Percentiles rank a stretch among this genome's conserved stretches.
phyloP scores from a whole-genome alignment of 2,113 vertebrate species.

The Pheucticus melanocephalus region DNA sequence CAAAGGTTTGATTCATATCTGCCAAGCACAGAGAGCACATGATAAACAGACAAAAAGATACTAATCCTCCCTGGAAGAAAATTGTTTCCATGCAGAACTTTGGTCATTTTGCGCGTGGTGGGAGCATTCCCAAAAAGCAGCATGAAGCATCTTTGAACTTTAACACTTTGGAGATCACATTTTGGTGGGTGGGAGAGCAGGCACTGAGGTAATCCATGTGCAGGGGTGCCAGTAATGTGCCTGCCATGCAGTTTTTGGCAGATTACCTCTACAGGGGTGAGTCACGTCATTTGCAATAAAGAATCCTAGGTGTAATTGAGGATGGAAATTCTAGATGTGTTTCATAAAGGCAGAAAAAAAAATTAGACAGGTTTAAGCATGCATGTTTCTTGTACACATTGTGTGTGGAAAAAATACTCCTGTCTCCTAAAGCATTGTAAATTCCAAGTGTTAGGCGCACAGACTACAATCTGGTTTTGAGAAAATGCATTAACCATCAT shows the following conservation, averaged over 20 bases:
- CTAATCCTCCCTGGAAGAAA: background rate
- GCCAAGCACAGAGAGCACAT: background rate
- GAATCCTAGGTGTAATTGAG: background rate
- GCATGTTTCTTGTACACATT: background rate
- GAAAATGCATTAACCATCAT: background rate
- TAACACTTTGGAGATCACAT: background rate
- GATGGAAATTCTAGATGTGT: background rate
- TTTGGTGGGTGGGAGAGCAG: background rate
- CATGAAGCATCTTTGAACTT: background rate
- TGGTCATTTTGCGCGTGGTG: background rate
- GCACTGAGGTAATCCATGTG: background rate
- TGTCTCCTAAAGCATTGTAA: background rate
- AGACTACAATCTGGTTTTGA: background rate
- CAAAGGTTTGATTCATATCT: background rate
- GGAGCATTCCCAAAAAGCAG: background rate
- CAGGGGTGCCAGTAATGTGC: background rate
- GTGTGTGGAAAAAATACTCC: background rate
- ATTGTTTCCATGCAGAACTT: background rate
- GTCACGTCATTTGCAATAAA: background rate
- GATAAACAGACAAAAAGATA: background rate
- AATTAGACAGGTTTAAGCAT: slow-evolving; percentile 13
- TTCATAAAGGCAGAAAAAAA: slow-evolving; percentile 3
- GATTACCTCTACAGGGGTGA: background rate
- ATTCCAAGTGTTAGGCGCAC: background rate
- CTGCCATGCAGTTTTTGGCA: slow-evolving; percentile 10